phyloP scores from a whole-genome alignment of 2,888 invertebrate species.

The Cyrtodaria siliqua region DNA sequence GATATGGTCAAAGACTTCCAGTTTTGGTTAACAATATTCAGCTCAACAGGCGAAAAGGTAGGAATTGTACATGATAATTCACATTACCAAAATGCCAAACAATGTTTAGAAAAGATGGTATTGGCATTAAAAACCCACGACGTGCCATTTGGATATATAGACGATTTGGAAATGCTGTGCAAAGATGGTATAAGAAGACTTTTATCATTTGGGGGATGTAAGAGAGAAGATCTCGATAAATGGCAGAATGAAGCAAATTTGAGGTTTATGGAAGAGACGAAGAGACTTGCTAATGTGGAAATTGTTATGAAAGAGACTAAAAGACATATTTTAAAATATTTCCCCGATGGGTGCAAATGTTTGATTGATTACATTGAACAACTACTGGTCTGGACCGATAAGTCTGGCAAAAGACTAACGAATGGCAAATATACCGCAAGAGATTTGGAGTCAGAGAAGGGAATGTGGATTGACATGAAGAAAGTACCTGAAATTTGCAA shows the following conservation, averaged over 20 bases:
- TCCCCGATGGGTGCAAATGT: too few relatives aligned
- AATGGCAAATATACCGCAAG: neutral
- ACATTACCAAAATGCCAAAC: too few relatives aligned
- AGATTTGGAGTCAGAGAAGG: neutral
- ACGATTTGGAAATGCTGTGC: too few relatives aligned
- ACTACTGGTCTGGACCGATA: neutral
- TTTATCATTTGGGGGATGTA: neutral
- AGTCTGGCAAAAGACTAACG: neutral
- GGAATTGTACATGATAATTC: too few relatives aligned
- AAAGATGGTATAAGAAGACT: too few relatives aligned
- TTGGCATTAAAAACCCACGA: too few relatives aligned
- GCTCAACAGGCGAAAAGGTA: too few relatives aligned
- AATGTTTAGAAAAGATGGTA: too few relatives aligned
- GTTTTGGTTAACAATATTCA: too few relatives aligned
- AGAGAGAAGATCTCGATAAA: neutral
- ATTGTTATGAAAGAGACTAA: neutral
- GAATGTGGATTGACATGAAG: neutral
- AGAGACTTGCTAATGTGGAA: neutral
- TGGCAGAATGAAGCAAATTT: neutral
- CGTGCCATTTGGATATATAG: too few relatives aligned
- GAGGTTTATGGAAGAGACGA: neutral
- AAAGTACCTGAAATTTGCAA: constrained; percentile 1
- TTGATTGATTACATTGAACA: neutral
- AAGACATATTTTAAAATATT: neutral
- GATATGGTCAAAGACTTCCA: too few relatives aligned